Evolutionary conservation across 2,888 invertebrate species (phyloP), one percentile per base, ranked within the genome.

Genomic region (Ernsta delagoae): DNA sequence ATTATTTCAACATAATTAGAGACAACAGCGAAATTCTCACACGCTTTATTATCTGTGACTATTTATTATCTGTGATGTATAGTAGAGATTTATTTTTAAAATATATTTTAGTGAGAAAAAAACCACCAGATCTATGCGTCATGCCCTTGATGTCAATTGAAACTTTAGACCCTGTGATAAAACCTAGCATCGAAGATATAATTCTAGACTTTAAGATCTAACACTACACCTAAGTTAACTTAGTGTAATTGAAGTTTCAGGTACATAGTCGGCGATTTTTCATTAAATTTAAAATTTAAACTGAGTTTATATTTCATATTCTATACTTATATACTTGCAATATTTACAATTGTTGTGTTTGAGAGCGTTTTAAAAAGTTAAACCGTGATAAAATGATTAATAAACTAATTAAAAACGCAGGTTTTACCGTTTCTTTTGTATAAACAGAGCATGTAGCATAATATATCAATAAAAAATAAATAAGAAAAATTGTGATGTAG

Each of bases 221-320:
- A 87, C 79, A 77, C 86, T 91, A 91, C 87, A 78, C 81, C 87
- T 90, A 90, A 86, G 84, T 81, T 88, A 82, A 84, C 89, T 89
- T 89, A 92, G 84, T 89, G 86, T 92, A 92, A 92, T 92, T 92
- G 92, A 92, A 91, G 80, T 83, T 85, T 92, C 92, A 92, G 92
- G 92, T 92, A 92, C 92, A 85, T 90, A 82, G 88, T 91, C 89
- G 86, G 90, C 90, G 88, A 86, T 86, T 83, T 78, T 77, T 78
- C 74, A 78, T 79, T 77, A 75, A 76, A 77, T 80, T 79, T 77
- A 75, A 74, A 73, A 74, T 81, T 81, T 82, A 79, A 83, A 80
- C 83, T 85, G 86, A 86, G 80, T 85, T 83, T 76, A 75, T 76
- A 76, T 67, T 74, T 74, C 69, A 76, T 75, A 50, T 50, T 50